Evolutionary conservation across 2,888 invertebrate species (phyloP).

Genomic region (Vanessa cardui): DNA sequence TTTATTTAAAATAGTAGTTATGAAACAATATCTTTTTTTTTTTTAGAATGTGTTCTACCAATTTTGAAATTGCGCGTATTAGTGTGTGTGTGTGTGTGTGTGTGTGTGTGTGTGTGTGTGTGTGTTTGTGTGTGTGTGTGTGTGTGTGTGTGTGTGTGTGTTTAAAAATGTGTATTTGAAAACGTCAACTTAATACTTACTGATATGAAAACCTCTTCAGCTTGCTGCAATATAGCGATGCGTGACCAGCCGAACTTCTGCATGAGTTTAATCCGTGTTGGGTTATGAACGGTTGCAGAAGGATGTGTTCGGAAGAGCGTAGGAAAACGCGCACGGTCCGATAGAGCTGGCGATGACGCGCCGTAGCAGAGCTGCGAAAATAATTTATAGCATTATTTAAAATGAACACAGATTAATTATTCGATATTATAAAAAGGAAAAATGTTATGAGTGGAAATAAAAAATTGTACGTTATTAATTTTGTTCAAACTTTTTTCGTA

Average conservation of each 20-base stretch:
- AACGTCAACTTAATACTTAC: slow-evolving; percentile 76
- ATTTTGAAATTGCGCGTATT: too few species aligned
- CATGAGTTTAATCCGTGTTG: slow-evolving; percentile 97
- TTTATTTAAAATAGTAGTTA: too few species aligned
- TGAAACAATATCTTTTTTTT: too few species aligned
- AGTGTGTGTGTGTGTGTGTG: too few species aligned
- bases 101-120: too few species aligned
- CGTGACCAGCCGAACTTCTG: slow-evolving; percentile 98
- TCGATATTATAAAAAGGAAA: not conserved
- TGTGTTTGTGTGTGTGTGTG: too few species aligned
- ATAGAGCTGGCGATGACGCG: slow-evolving; percentile 98
- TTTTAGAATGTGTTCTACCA: too few species aligned
- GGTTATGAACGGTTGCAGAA: slow-evolving; percentile 99
- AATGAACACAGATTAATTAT: not conserved
- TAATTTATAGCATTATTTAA: not conserved
- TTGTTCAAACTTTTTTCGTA: too few species aligned
- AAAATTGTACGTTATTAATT: too few species aligned
- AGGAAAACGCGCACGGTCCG: slow-evolving; percentile 97
- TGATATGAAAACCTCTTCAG: slow-evolving; percentile 98
- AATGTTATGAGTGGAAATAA: too few species aligned
- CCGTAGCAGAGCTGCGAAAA: slow-evolving; percentile 96
- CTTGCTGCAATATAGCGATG: slow-evolving; percentile 98
- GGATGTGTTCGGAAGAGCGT: slow-evolving; percentile 99
- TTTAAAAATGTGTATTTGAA: too few species aligned
- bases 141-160: too few species aligned